A percentile compares a stretch with the other conserved stretches of the same genome.
phyloP scores from a whole-genome alignment of 2,888 invertebrate genomes.

The Bhutanitis thaidina region DNA sequence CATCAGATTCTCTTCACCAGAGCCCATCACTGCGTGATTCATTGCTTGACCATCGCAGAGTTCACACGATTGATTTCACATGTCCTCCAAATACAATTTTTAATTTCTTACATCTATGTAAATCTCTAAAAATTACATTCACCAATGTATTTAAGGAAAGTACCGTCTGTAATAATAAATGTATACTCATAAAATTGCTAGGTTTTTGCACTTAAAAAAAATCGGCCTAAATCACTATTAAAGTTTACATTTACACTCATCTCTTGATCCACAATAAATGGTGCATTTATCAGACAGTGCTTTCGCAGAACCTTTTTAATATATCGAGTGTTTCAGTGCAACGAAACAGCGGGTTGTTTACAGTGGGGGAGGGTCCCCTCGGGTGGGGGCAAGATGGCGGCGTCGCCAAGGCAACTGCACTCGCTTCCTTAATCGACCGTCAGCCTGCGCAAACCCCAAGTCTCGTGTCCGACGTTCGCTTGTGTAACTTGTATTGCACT shows the following conservation, averaged over 20 bases:
- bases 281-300: constrained; percentile 55
- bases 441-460: constrained; percentile 47
- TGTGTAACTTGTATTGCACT: constrained; percentile 71
- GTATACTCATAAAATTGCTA: too few relatives aligned
- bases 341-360: constrained; percentile 75
- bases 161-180: too few relatives aligned
- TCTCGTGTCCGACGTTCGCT: constrained; percentile 55
- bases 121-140: too few relatives aligned
- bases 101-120: too few relatives aligned
- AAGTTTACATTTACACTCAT: constrained; percentile 17
- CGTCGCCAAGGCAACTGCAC: constrained; percentile 77
- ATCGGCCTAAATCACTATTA: constrained; percentile 4
- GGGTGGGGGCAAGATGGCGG: constrained; percentile 67
- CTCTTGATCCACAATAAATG: constrained; percentile 44
- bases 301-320: constrained; percentile 68
- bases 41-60: too few relatives aligned
- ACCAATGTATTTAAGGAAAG: too few relatives aligned
- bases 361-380: constrained; percentile 50
- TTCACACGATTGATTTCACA: too few relatives aligned
- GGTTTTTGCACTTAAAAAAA: background rate
- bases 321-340: constrained; percentile 78
- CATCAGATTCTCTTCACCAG: too few relatives aligned
- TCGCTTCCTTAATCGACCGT: constrained; percentile 80
- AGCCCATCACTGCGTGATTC: too few relatives aligned
- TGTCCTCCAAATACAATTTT: too few relatives aligned